phyloP scores from a whole-genome alignment of 1,140 invertebrate species.

The Pissodes strobi region DNA sequence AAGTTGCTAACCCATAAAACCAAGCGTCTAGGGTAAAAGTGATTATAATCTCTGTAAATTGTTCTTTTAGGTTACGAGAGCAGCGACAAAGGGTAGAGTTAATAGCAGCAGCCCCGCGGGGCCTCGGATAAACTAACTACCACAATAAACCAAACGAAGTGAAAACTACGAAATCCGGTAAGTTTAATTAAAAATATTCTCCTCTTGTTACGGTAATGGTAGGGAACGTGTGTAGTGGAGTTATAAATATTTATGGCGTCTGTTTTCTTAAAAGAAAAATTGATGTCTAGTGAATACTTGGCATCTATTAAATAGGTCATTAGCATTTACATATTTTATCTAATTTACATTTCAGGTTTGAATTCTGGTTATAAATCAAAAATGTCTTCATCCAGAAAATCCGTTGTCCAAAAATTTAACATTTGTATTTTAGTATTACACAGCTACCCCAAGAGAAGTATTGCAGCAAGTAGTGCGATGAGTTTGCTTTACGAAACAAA shows the following conservation, averaged over 20 bases:
- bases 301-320: too few relatives aligned
- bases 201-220: background rate
- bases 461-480: too few relatives aligned
- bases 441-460: too few relatives aligned
- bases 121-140: conserved; percentile 36
- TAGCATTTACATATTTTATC: too few relatives aligned
- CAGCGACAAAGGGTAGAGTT: conserved; percentile 27
- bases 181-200: conserved; percentile 9
- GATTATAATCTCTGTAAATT: conserved; percentile 26
- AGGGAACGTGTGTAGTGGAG: background rate
- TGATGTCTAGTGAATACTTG: too few relatives aligned
- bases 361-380: too few relatives aligned
- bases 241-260: background rate
- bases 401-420: too few relatives aligned
- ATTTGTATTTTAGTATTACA: too few relatives aligned
- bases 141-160: conserved; percentile 23
- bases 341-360: too few relatives aligned
- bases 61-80: conserved; percentile 35
- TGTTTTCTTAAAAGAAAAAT: too few relatives aligned
- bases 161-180: conserved; percentile 8
- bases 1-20: conserved; percentile 2
- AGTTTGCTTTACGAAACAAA: too few relatives aligned
- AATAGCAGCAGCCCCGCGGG: conserved; percentile 35
- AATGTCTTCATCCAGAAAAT: too few relatives aligned
- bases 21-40: conserved; percentile 4